Conservation (phyloP, 2,888 invertebrate species). For the Hydrotaea cyrtoneurina region DNA sequence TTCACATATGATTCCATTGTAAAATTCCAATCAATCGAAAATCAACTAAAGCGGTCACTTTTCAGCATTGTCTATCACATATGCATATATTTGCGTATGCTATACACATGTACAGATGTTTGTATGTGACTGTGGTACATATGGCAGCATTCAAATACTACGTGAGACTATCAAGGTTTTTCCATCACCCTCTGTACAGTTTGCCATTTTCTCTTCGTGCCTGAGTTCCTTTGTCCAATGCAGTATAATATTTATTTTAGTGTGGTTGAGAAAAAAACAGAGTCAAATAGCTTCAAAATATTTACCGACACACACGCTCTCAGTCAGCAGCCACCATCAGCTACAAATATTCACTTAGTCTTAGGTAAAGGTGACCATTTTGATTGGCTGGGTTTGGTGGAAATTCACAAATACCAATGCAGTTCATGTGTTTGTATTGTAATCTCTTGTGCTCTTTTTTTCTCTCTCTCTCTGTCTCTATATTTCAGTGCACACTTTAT, state of each 20-base stretch:
- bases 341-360: slow-evolving; percentile 26
- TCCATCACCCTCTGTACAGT: too few relatives aligned
- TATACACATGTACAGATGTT: too few relatives aligned
- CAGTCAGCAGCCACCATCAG: neutral
- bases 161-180: slow-evolving; percentile 22
- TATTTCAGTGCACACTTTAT: slow-evolving; percentile 26
- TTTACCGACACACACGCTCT: neutral
- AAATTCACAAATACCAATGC: neutral
- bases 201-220: neutral
- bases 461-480: neutral
- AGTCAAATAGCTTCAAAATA: slow-evolving; percentile 31
- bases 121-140: too few relatives aligned
- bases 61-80: neutral
- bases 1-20: too few relatives aligned
- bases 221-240: neutral
- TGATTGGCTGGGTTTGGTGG: neutral
- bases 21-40: too few relatives aligned
- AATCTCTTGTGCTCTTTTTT: neutral
- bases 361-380: neutral
- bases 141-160: neutral
- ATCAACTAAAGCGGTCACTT: too few relatives aligned
- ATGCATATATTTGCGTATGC: neutral
- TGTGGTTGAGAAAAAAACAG: slow-evolving; percentile 9
- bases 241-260: slow-evolving; percentile 27
- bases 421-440: neutral